phyloP scores from a whole-genome alignment of 2,797 vertebrate genomes.

The Prionace glauca region DNA sequence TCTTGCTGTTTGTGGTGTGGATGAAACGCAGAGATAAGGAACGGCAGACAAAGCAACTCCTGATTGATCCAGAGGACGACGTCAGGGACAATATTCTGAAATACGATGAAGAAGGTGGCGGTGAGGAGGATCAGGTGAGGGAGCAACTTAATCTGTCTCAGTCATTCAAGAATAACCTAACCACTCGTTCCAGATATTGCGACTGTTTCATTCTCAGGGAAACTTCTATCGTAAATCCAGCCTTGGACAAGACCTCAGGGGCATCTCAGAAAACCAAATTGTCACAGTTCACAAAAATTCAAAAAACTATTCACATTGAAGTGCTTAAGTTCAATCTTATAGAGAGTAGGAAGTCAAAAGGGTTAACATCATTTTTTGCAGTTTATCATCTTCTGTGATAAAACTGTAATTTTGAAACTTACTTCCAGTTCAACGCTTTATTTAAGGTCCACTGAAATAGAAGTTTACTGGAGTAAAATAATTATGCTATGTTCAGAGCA shows the following conservation, averaged over 20 bases:
- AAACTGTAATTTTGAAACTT: constrained; percentile 24
- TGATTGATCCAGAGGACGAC: constrained; percentile 89
- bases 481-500: background rate
- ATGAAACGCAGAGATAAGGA: constrained; percentile 86
- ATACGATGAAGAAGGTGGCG: constrained; percentile 87
- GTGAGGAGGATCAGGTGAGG: constrained; percentile 88
- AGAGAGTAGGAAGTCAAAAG: background rate
- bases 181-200: background rate
- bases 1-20: constrained; percentile 83
- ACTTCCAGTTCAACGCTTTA: constrained; percentile 30
- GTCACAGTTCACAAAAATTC: background rate
- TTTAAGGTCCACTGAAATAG: background rate
- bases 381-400: background rate
- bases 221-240: background rate
- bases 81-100: constrained; percentile 92
- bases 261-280: background rate
- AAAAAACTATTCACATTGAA: background rate
- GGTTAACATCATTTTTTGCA: background rate
- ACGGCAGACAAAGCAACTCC: constrained; percentile 84
- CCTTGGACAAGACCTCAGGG: background rate
- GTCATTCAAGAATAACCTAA: background rate
- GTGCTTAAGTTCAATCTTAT: background rate
- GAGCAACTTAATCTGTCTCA: background rate
- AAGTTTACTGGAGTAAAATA: constrained; percentile 22
- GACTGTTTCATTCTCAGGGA: background rate